Conservation (phyloP, 2,113 vertebrate species). For the Colistium nudipinnis region DNA sequence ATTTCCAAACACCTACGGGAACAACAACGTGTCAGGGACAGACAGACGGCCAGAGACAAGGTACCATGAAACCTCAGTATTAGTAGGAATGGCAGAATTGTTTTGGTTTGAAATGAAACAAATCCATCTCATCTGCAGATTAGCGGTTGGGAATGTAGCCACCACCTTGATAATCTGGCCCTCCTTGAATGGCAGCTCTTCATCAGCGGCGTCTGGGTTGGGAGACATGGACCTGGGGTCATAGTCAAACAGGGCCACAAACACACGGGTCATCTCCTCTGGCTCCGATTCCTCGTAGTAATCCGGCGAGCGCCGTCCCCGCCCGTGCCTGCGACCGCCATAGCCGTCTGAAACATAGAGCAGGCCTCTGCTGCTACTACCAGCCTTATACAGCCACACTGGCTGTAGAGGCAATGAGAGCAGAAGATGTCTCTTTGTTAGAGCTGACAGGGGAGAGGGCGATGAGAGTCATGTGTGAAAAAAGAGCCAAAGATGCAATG, state of each 20-base stretch:
- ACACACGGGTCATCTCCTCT: conserved; percentile 89
- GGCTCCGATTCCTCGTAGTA: conserved; percentile 91
- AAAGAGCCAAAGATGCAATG: conserved; percentile 58
- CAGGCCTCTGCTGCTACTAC: conserved; percentile 78
- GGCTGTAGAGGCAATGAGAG: conserved; percentile 71
- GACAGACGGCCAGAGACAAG: neutral
- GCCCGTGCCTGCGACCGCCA: conserved; percentile 73
- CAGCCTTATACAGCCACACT: conserved; percentile 68
- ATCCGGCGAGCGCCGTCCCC: conserved; percentile 86
- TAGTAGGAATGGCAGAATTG: too few species aligned
- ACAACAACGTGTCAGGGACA: conserved; percentile 12
- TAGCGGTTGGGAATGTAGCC: neutral
- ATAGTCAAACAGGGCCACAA: conserved; percentile 97
- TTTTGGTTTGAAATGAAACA: neutral
- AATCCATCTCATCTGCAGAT: neutral
- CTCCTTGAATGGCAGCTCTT: conserved; percentile 97
- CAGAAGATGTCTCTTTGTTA: conserved; percentile 70
- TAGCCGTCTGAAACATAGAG: conserved; percentile 87
- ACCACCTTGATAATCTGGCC: conserved; percentile 97
- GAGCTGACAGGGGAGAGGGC: conserved; percentile 69
- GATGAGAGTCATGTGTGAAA: conserved; percentile 71
- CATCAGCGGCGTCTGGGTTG: conserved; percentile 94
- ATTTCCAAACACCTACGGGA: conserved; percentile 90
- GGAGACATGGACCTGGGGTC: conserved; percentile 97
- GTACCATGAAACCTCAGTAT: neutral